phyloP scores from a whole-genome alignment of 2,888 invertebrate genomes.

The Conistra vaccinii region DNA sequence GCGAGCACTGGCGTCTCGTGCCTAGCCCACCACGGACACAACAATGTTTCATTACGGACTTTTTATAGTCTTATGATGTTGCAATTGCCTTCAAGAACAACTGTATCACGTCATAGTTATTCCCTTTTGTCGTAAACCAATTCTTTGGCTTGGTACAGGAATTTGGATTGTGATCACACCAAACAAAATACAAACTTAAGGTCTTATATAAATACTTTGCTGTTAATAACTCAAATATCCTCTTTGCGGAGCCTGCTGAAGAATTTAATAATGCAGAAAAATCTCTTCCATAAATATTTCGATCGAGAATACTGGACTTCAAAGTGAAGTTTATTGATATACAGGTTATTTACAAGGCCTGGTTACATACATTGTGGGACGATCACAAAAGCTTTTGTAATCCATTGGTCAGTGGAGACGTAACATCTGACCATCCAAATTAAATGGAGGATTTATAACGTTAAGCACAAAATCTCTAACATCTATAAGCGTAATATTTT shows the following conservation, averaged over 20 bases:
- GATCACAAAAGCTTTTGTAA: slow-evolving; percentile 29
- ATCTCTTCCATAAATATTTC: slow-evolving; percentile 34
- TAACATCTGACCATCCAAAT: slow-evolving; percentile 20
- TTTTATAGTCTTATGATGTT: slow-evolving; percentile 70
- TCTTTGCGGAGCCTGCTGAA: slow-evolving; percentile 24
- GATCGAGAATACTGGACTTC: slow-evolving; percentile 30
- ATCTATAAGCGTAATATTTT: slow-evolving; percentile 44
- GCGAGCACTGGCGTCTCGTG: slow-evolving; percentile 97
- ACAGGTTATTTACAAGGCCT: slow-evolving; percentile 39
- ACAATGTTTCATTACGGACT: slow-evolving; percentile 73
- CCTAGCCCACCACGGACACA: slow-evolving; percentile 91
- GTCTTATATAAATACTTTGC: slow-evolving; percentile 44
- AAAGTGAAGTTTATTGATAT: slow-evolving; percentile 39
- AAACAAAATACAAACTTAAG: slow-evolving; percentile 48
- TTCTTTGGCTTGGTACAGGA: slow-evolving; percentile 34
- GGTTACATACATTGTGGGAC: slow-evolving; percentile 30
- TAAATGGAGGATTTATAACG: slow-evolving; percentile 22
- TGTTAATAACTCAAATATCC: slow-evolving; percentile 43
- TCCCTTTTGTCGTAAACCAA: slow-evolving; percentile 26
- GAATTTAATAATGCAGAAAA: slow-evolving; percentile 60
- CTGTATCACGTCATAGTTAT: slow-evolving; percentile 34
- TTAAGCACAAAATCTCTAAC: slow-evolving; percentile 35
- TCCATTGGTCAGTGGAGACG: slow-evolving; percentile 8
- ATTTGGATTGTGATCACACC: slow-evolving; percentile 47
- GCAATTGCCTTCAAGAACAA: slow-evolving; percentile 70